phyloP scores from a whole-genome alignment of 2,888 invertebrate genomes.

The Torymus tubicola region DNA sequence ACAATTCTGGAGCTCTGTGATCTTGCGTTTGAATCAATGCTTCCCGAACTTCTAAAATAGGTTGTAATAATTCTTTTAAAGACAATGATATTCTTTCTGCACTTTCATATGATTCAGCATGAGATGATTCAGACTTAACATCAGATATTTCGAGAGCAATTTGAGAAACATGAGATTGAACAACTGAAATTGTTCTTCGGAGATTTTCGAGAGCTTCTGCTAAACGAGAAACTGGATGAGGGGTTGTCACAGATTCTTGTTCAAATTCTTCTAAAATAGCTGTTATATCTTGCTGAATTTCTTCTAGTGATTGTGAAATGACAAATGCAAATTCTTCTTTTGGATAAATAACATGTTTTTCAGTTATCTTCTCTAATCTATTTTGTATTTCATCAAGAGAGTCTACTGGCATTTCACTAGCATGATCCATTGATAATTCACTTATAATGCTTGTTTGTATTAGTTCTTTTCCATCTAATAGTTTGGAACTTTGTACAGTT shows the following conservation, averaged over 20 bases:
- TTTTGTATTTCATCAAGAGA: slow-evolving; percentile 29
- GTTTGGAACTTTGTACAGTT: slow-evolving; percentile 5
- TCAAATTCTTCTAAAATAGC: slow-evolving; percentile 68
- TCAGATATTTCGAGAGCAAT: slow-evolving; percentile 43
- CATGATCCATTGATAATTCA: background rate
- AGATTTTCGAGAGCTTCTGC: slow-evolving; percentile 65
- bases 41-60: slow-evolving; percentile 61
- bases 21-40: slow-evolving; percentile 60
- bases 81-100: slow-evolving; percentile 55
- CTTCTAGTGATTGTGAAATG: slow-evolving; percentile 61
- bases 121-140: slow-evolving; percentile 46
- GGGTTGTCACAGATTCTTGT: slow-evolving; percentile 61
- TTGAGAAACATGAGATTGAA: slow-evolving; percentile 52
- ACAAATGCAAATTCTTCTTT: slow-evolving; percentile 54
- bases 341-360: slow-evolving; percentile 54
- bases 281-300: slow-evolving; percentile 64
- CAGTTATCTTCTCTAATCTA: slow-evolving; percentile 37
- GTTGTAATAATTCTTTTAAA: slow-evolving; percentile 59
- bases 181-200: slow-evolving; percentile 59
- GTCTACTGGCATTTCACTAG: slow-evolving; percentile 25
- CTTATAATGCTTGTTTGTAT: slow-evolving; percentile 7
- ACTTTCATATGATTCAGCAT: slow-evolving; percentile 51
- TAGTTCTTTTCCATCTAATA: slow-evolving; percentile 31
- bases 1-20: slow-evolving; percentile 64
- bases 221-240: slow-evolving; percentile 61